phyloP scores from a whole-genome alignment of 2,113 vertebrate genomes.

The Passer domesticus region DNA sequence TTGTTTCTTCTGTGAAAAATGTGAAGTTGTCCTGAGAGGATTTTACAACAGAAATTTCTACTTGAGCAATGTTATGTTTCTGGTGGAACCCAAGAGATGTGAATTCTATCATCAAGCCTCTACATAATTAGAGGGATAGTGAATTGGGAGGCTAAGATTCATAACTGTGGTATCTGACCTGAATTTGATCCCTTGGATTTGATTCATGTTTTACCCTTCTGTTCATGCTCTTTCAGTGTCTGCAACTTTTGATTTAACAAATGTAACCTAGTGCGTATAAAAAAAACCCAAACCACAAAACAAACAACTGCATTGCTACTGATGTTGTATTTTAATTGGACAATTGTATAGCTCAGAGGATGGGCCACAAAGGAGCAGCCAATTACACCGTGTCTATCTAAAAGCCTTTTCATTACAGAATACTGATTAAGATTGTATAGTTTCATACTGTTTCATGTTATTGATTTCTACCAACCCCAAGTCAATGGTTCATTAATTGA shows the following conservation, averaged over 20 bases:
- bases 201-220: constrained; percentile 29
- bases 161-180: background rate
- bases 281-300: background rate
- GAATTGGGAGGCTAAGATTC: background rate
- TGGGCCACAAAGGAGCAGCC: constrained; percentile 66
- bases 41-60: background rate
- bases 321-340: constrained; percentile 72
- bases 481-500: constrained; percentile 75
- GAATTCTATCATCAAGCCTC: background rate
- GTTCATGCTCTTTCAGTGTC: background rate
- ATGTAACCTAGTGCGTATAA: constrained; percentile 34
- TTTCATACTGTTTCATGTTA: constrained; percentile 68
- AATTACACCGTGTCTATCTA: constrained; percentile 72
- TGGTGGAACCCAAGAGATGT: background rate
- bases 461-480: constrained; percentile 70
- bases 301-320: constrained; percentile 63
- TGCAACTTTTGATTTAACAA: constrained; percentile 67
- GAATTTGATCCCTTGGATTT: background rate
- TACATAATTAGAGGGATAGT: background rate
- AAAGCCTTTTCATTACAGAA: constrained; percentile 55
- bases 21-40: background rate
- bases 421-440: constrained; percentile 68
- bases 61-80: background rate
- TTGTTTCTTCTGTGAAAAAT: background rate
- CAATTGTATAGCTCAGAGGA: constrained; percentile 54